These are phyloP conservation scores for Hippoglossus stenolepis DNA, from an alignment of 2,113 vertebrate genomes.

Conservation along the genomic window DNA sequence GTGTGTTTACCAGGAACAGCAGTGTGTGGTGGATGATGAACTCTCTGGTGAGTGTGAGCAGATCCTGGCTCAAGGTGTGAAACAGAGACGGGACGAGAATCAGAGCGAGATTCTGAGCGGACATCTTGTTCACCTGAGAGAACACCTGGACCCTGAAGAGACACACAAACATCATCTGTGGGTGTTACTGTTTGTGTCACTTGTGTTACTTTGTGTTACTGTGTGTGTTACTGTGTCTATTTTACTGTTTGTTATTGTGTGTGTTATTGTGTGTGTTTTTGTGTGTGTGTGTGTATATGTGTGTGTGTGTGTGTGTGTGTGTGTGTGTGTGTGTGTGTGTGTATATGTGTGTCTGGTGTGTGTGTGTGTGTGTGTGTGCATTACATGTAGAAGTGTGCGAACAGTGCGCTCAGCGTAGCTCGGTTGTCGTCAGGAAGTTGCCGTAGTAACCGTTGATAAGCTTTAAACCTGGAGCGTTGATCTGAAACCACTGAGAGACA, in stretches of 20 bases:
- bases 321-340: not conserved
- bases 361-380: not conserved
- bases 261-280: no score
- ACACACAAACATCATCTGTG: not conserved
- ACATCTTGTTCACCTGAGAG: slow-evolving; percentile 82
- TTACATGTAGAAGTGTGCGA: slow-evolving; percentile 82
- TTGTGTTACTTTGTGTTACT: not conserved
- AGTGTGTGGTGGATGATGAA: slow-evolving; percentile 79
- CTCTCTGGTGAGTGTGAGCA: slow-evolving; percentile 76
- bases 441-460: slow-evolving; percentile 66
- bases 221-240: no score
- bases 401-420: slow-evolving; percentile 69
- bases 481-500: slow-evolving; percentile 63
- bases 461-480: slow-evolving; percentile 58
- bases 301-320: no score
- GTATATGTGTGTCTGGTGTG: not conserved
- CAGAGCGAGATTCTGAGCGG: slow-evolving; percentile 80
- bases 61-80: slow-evolving; percentile 69
- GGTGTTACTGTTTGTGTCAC: not conserved
- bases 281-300: not conserved
- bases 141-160: slow-evolving; percentile 79
- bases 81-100: slow-evolving; percentile 81
- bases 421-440: slow-evolving; percentile 69
- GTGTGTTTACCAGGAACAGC: slow-evolving; percentile 76
- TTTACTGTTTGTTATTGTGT: no score